A percentile compares a stretch with the other conserved stretches of the same genome.
Conservation (phyloP, 1,140 invertebrate genomes). For the Maniola jurtina region DNA sequence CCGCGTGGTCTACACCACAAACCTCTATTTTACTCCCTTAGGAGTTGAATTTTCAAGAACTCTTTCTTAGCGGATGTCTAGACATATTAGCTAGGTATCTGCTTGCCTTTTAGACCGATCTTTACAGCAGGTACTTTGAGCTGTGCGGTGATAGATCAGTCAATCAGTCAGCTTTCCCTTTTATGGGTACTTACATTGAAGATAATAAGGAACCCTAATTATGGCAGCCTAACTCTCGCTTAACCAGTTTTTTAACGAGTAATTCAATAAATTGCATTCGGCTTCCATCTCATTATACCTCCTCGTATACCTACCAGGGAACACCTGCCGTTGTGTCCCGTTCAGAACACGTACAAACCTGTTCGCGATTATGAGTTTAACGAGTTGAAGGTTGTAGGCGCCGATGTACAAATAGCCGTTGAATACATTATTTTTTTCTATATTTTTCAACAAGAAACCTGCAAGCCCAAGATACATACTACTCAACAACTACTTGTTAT, state of each 20-base stretch:
- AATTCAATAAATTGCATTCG: constrained; percentile 5
- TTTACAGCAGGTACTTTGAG: too few species aligned
- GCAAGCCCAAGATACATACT: too few species aligned
- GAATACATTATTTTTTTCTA: neutral
- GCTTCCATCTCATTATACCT: constrained; percentile 1
- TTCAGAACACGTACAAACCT: constrained; percentile 8
- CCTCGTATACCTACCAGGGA: neutral
- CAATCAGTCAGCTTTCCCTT: neutral
- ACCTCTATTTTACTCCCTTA: too few species aligned
- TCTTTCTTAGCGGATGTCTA: too few species aligned
- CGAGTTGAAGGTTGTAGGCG: constrained; percentile 11
- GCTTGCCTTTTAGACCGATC: too few species aligned
- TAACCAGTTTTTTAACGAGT: constrained; percentile 1
- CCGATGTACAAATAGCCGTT: constrained; percentile 4
- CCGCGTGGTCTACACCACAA: too few species aligned
- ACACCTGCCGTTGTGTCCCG: constrained; percentile 14
- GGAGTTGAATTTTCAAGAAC: too few species aligned
- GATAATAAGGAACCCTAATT: neutral
- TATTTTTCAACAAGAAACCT: neutral
- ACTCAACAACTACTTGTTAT: too few species aligned
- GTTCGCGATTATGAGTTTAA: constrained; percentile 4
- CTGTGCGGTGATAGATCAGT: neutral
- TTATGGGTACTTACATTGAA: neutral
- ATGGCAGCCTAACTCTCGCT: neutral
- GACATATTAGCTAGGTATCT: too few species aligned